Base-by-base conservation (phyloP, 2,888 invertebrate genomes). In the Drosophila mimica region DNA sequence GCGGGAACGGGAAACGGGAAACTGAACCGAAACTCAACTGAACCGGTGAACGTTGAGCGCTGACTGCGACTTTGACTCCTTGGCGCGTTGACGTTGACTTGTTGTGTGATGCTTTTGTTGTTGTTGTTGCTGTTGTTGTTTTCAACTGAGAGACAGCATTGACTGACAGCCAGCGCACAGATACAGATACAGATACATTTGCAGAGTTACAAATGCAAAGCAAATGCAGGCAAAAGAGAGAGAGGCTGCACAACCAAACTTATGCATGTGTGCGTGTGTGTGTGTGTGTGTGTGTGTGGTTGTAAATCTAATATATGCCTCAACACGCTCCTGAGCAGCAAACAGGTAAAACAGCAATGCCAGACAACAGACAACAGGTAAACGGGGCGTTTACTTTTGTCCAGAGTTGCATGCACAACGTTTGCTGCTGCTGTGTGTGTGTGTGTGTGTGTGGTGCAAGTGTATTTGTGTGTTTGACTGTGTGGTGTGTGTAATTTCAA, bases 351-450 rank as follows among this genome's bases (percentile, higher is more conserved):
- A 72, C 76, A 73, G 72, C 79, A 73, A 68, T 28, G 52, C 60
- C 62, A 71, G 72, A 33, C 15, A n/a, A 34, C 49, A 53, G 52
- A 46, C 75, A 73, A 46, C 75, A 73, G 74, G 70, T 76, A 71
- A 82, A 88, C 82, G 81, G 87, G 90, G 87, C 90, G 87, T 89
- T 79, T 73, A 88, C 87, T 75, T 87, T 73, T 71, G 74, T 60
- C 63, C 80, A 66, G 66, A 71, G 66, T 68, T 66, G 69, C 67
- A 62, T 65, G 59, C 63, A 43, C 43, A 43, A 20, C 43, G 43
- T 20, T 20, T 20, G 28, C 30, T 36, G 20, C 4, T 43, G 8
- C 64, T 69, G 20, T 72, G 60, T 57, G 15, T 57, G 15, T 65
- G 30, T 62, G 54, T 52, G 9, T 54, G 5, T 20, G 34, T 56